phyloP scores from a whole-genome alignment of 2,797 vertebrate species.

The Nyctibius grandis region DNA sequence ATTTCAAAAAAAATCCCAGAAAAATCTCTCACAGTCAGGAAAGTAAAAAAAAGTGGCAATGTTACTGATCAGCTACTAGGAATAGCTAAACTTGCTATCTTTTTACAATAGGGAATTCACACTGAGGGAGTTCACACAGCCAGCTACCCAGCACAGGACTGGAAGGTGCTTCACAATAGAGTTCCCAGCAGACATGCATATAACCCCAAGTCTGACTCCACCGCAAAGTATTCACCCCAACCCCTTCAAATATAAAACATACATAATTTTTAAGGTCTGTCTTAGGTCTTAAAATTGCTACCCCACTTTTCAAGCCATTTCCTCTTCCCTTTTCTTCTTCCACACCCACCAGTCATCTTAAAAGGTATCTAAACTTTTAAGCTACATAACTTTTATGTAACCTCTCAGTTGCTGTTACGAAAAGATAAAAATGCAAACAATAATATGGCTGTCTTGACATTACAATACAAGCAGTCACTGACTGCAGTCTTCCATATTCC shows the following conservation, averaged over 20 bases:
- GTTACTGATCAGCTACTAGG: neutral
- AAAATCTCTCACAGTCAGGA: neutral
- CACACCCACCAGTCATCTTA: neutral
- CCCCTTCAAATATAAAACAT: neutral
- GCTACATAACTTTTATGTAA: neutral
- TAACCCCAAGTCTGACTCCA: neutral
- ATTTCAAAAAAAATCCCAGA: neutral
- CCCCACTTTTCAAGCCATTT: neutral
- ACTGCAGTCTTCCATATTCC: neutral
- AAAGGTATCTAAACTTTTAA: neutral
- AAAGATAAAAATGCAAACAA: neutral
- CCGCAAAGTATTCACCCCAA: neutral
- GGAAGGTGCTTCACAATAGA: neutral
- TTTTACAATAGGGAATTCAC: neutral
- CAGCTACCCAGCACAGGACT: neutral
- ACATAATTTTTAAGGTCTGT: neutral
- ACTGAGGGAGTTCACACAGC: fast-evolving
- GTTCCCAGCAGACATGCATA: fast-evolving
- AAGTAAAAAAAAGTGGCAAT: neutral
- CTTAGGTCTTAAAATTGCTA: neutral
- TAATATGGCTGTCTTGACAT: neutral
- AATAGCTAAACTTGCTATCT: neutral
- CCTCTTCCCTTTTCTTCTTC: neutral
- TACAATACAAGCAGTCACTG: neutral
- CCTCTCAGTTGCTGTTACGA: neutral